Evolutionary conservation across 2,888 invertebrate species (phyloP).

Genomic region (Cosmopolites sordidus): DNA sequence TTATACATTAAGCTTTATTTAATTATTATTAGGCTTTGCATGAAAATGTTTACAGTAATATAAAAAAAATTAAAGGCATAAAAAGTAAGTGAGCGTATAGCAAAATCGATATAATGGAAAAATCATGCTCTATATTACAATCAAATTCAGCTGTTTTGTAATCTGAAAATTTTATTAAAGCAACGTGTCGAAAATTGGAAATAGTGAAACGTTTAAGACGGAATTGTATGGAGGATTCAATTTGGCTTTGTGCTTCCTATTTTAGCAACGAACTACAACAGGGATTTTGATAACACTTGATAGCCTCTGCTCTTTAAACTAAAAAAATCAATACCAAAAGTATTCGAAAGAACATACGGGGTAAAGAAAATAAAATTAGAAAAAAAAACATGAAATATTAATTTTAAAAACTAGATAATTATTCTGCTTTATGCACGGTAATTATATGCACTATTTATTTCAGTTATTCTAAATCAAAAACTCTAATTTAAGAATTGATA

Average conservation of each 20-base stretch:
- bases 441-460: no score
- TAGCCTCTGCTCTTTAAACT: no score
- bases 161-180: constrained; percentile 35
- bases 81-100: no score
- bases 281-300: no score
- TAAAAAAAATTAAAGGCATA: background rate
- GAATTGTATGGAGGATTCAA: constrained; percentile 33
- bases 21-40: background rate
- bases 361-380: no score
- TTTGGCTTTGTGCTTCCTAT: constrained; percentile 24
- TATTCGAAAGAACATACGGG: no score
- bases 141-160: constrained; percentile 34
- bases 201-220: constrained; percentile 34
- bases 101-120: background rate
- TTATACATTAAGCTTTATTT: background rate
- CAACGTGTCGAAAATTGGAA: constrained; percentile 33
- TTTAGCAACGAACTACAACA: background rate
- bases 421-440: no score
- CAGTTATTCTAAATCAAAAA: no score
- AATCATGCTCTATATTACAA: constrained; percentile 22
- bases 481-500: no score
- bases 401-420: no score
- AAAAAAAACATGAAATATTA: no score
- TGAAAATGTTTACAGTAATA: background rate
- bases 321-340: no score